These are phyloP conservation scores for Fopius arisanus DNA, from an alignment of 1,140 invertebrate species.

Conservation along the genomic window DNA sequence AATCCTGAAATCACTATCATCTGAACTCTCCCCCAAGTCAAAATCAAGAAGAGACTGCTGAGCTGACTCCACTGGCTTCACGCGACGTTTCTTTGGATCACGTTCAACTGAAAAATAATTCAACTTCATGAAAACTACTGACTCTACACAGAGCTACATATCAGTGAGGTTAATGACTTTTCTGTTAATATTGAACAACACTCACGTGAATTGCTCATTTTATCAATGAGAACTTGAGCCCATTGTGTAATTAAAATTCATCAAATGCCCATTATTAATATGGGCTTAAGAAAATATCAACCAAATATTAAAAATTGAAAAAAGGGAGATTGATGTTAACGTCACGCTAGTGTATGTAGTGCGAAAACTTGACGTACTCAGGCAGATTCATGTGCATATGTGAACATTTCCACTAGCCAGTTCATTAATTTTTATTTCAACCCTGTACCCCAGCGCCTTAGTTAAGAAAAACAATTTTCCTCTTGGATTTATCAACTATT, in stretches of 20 bases:
- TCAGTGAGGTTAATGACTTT: not conserved
- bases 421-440: slow-evolving; percentile 2
- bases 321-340: not conserved
- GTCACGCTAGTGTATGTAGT: not conserved
- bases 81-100: slow-evolving; percentile 84
- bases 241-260: not conserved
- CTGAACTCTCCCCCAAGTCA: slow-evolving; percentile 90
- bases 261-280: not conserved
- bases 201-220: not conserved
- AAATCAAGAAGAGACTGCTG: slow-evolving; percentile 80
- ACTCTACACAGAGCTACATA: too few species aligned
- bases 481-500: too few species aligned
- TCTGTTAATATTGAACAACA: not conserved
- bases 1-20: slow-evolving; percentile 94
- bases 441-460: not conserved
- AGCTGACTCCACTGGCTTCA: slow-evolving; percentile 81
- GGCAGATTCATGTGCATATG: not conserved
- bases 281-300: too few species aligned
- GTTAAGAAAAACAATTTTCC: not conserved
- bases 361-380: not conserved
- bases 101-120: slow-evolving; percentile 72
- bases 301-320: too few species aligned
- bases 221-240: not conserved
- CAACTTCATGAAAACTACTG: too few species aligned
- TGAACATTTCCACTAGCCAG: not conserved